Percentiles rank a stretch among this genome's conserved stretches.
These are phyloP conservation scores for Nyctalus aviator DNA, from an alignment of 2,797 vertebrate species.

Conservation along the genomic window DNA sequence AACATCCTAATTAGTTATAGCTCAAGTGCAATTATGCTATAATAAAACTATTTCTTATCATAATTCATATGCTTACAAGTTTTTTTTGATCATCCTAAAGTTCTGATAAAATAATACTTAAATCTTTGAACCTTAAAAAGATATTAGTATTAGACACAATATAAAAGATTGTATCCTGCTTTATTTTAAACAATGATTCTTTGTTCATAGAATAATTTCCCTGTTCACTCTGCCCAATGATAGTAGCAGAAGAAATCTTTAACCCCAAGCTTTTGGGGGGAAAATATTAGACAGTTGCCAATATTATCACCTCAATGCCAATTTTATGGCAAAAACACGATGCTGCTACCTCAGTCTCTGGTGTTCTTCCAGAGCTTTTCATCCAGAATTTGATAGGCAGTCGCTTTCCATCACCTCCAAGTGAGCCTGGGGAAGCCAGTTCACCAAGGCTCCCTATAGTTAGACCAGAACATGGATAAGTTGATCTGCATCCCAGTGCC, in stretches of 20 bases:
- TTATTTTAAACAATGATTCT: conserved; percentile 19
- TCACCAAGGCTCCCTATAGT: not conserved
- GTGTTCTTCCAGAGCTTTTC: not conserved
- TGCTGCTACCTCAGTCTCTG: not conserved
- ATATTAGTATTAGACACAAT: not conserved
- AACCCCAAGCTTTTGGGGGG: not conserved
- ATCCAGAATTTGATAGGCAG: conserved; percentile 6
- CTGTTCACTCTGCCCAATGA: not conserved
- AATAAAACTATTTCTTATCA: conserved; percentile 8
- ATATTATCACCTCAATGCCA: not conserved
- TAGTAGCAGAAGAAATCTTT: not conserved
- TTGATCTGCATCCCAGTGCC: not conserved
- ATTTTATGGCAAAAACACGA: not conserved
- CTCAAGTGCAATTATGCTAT: not conserved
- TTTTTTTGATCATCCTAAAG: conserved; percentile 47
- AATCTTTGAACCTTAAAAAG: conserved; percentile 31
- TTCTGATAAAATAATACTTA: conserved; percentile 29
- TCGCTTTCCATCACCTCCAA: not conserved
- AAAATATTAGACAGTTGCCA: not conserved
- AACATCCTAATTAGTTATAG: conserved; percentile 21
- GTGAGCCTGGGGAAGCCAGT: not conserved
- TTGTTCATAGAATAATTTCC: not conserved
- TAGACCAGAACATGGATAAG: conserved; percentile 10
- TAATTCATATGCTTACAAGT: not conserved
- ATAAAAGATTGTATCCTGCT: conserved; percentile 6